Evolutionary conservation across 2,113 vertebrate species (phyloP), one percentile per base, ranked within the genome.

Genomic region (Atlantisia rogersi): DNA sequence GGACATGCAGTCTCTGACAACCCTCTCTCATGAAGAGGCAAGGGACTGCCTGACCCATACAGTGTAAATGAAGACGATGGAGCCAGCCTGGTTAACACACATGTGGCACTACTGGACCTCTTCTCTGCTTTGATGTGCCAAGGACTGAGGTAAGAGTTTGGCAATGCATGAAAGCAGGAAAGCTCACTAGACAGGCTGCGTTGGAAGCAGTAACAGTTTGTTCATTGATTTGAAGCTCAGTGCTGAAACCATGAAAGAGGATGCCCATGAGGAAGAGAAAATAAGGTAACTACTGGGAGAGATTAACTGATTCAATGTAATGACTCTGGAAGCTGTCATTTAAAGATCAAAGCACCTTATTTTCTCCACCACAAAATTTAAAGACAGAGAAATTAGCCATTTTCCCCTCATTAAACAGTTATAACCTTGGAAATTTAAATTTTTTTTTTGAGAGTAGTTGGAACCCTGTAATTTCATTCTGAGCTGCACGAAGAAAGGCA

Each of bases 201-300:
- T 76, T 96, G 81, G 86, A 79, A 96, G 91, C 75, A 87, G 95
- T 92, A 93, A 86, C 90, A 95, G 94, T 97, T 95, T 96, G 92
- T 92, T 93, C 97, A 97, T 93, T 97, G 96, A 98, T 97, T 96
- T 95, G 95, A 91, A 96, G 96, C 88, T 97, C 87, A 74, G 94
- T 86, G 68, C 59, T 92, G 92, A 97, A 82, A 89, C 94, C 94
- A 93, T 96, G 96, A 96, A 97, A 97, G 85, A 96, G 81, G 52
- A 44, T 92, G 92, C 94, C 95, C 92, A 92, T 96, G 92, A 96
- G 96, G 96, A 97, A 97, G 91, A 83, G 52, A 95, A 83, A 97
- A 96, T 96, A 97, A 97, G 88, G 84, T 95, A 97, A 92, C 94
- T 94, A 96, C 75, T 87, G 91, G 94, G 83, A 96, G 82, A 98